phyloP scores from a whole-genome alignment of 2,113 vertebrate genomes.

The Crotalus helleri region DNA sequence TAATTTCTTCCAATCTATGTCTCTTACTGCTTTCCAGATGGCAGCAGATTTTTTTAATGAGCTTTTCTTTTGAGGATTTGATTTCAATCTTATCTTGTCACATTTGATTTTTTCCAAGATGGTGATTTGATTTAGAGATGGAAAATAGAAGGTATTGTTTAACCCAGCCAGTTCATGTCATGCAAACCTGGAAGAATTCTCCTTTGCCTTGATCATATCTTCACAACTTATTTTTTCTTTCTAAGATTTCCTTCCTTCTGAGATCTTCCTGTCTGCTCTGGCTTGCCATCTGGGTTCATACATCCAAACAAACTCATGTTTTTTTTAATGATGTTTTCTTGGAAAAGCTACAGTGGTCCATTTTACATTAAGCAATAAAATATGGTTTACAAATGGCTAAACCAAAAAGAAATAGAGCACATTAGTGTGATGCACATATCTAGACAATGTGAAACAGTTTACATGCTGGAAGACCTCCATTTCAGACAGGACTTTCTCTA shows the following conservation, averaged over 20 bases:
- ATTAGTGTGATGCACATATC: neutral
- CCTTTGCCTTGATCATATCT: neutral
- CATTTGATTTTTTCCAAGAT: constrained; percentile 45
- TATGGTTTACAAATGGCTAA: neutral
- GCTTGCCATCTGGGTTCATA: neutral
- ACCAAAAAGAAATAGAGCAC: neutral
- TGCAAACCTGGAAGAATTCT: neutral
- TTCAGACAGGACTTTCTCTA: neutral
- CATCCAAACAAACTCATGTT: neutral
- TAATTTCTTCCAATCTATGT: constrained; percentile 27
- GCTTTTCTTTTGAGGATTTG: constrained; percentile 32
- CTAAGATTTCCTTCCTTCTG: neutral
- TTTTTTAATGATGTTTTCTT: neutral
- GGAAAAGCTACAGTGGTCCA: neutral
- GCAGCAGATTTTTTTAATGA: constrained; percentile 50
- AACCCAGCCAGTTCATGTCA: neutral
- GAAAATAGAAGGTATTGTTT: neutral
- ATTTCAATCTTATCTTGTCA: constrained; percentile 46
- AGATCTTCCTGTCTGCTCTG: neutral
- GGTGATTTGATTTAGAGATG: constrained; percentile 12
- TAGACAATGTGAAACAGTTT: neutral
- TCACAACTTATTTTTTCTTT: neutral
- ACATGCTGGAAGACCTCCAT: neutral
- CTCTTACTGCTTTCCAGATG: constrained; percentile 56
- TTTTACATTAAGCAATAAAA: neutral